Percentiles rank a stretch among this genome's conserved stretches.
Conservation (phyloP, 2,113 vertebrate genomes). For the Laticauda colubrina region DNA sequence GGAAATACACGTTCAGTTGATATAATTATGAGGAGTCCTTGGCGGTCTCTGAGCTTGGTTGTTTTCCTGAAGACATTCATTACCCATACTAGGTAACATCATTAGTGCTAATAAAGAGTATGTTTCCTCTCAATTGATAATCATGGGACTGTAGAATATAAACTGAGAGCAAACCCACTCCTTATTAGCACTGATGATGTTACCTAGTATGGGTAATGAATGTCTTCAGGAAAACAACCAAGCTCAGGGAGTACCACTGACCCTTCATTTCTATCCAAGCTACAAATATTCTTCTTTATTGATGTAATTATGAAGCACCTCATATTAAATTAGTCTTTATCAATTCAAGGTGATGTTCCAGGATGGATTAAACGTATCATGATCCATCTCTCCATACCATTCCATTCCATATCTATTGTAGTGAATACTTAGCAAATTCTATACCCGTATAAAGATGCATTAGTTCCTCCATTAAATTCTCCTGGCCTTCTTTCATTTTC, state of each 20-base stretch:
- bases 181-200: neutral
- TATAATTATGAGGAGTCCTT: conserved; percentile 34
- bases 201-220: neutral
- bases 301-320: conserved; percentile 41
- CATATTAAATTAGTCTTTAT: conserved; percentile 30
- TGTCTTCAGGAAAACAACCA: neutral
- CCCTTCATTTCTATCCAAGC: neutral
- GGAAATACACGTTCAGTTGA: conserved; percentile 39
- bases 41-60: neutral
- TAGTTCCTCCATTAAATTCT: conserved; percentile 33
- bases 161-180: neutral
- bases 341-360: conserved; percentile 44
- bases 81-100: neutral
- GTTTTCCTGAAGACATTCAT: neutral
- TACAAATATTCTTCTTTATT: neutral
- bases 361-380: conserved; percentile 47
- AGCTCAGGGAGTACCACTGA: neutral
- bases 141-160: neutral
- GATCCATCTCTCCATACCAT: conserved; percentile 1
- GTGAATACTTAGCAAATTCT: conserved; percentile 33
- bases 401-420: conserved; percentile 21
- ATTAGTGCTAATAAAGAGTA: neutral
- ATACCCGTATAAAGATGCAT: conserved; percentile 26
- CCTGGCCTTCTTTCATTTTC: conserved; percentile 19
- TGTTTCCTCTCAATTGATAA: neutral